These are phyloP conservation scores for Forpus xanthops DNA, from an alignment of 2,797 vertebrate species.

Conservation along the genomic window DNA sequence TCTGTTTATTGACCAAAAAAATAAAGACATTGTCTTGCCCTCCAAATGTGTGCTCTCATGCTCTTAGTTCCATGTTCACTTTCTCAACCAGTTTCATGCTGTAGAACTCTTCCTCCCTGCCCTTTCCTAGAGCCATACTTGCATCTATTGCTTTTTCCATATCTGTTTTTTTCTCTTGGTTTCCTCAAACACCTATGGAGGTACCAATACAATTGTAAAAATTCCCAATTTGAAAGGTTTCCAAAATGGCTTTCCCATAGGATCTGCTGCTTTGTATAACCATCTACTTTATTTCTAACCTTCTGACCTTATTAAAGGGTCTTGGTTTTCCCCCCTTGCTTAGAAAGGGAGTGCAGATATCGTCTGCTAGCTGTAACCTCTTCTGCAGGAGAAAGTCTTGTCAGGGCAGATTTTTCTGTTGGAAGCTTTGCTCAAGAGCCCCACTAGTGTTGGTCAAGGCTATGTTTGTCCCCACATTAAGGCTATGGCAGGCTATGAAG, in stretches of 20 bases:
- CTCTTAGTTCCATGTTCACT: background rate
- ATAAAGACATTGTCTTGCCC: background rate
- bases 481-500: background rate
- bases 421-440: background rate
- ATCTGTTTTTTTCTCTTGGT: background rate
- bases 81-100: background rate
- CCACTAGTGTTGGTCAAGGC: background rate
- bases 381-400: background rate
- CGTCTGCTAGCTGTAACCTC: background rate
- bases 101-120: background rate
- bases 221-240: background rate
- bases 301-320: background rate
- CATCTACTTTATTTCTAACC: accelerated
- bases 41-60: background rate
- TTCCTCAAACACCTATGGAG: background rate
- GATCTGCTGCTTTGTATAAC: background rate
- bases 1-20: background rate
- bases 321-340: background rate
- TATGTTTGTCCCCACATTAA: background rate
- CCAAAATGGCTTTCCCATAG: background rate
- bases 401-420: background rate
- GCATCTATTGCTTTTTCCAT: background rate
- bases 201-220: background rate
- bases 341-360: background rate
- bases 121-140: background rate